Evolutionary conservation across 1,140 invertebrate genomes (phyloP).

Genomic region (Hylyphantes graminicola): DNA sequence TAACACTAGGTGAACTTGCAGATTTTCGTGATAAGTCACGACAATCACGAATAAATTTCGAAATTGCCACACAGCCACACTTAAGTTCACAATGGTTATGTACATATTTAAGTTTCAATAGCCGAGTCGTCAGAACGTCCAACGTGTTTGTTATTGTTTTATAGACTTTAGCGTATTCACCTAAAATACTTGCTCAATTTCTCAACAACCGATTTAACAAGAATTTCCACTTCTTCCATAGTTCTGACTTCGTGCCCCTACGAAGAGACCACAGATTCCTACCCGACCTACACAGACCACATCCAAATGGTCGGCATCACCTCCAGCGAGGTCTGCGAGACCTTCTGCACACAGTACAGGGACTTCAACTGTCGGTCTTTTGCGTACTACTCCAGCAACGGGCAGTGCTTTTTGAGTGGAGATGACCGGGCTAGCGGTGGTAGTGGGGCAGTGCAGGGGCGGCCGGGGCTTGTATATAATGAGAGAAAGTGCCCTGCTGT

Average conservation of each 20-base stretch:
- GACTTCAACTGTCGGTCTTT: slow-evolving; percentile 70
- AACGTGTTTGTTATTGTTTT: neutral
- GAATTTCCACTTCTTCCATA: neutral
- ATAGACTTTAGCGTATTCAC: neutral
- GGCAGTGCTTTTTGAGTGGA: slow-evolving; percentile 70
- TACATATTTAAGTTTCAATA: neutral
- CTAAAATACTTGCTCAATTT: too few relatives aligned
- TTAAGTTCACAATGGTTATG: too few relatives aligned
- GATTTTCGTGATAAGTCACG: too few relatives aligned
- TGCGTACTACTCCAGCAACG: slow-evolving; percentile 69
- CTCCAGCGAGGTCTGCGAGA: slow-evolving; percentile 68
- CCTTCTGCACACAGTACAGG: slow-evolving; percentile 66
- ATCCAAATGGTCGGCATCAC: slow-evolving; percentile 66
- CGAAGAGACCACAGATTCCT: slow-evolving; percentile 66
- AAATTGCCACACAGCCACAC: too few relatives aligned
- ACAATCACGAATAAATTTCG: too few relatives aligned
- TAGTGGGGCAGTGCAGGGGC: slow-evolving; percentile 64
- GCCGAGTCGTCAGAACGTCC: neutral
- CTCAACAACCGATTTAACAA: too few relatives aligned
- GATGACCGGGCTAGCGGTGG: slow-evolving; percentile 64
- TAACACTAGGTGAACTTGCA: too few relatives aligned
- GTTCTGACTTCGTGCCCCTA: slow-evolving; percentile 63
- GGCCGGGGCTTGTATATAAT: slow-evolving; percentile 69
- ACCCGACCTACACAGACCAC: slow-evolving; percentile 69
- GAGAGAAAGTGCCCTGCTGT: slow-evolving; percentile 67